These are phyloP conservation scores for Danionella cerebrum DNA, from an alignment of 2,113 vertebrate genomes.

Conservation along the genomic window DNA sequence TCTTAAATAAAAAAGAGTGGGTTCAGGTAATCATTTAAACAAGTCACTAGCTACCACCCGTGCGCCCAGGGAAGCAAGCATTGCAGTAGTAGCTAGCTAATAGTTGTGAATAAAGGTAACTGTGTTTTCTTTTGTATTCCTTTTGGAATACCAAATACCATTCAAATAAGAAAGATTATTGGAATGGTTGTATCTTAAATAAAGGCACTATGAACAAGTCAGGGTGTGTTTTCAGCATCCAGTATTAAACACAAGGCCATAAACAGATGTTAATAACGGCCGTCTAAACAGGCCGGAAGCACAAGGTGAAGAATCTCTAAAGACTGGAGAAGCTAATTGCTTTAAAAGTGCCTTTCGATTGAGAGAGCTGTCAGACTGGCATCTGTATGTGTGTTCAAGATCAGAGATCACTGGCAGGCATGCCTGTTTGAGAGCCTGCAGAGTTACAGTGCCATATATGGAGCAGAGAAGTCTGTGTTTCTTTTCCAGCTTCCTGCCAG, in stretches of 20 bases:
- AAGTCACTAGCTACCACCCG: too few species aligned
- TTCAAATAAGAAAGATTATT: too few species aligned
- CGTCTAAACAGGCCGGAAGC: not conserved
- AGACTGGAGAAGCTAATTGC: not conserved
- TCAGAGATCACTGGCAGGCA: constrained; percentile 21
- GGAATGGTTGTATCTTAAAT: too few species aligned
- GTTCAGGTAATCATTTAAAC: too few species aligned
- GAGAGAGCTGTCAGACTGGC: constrained; percentile 6
- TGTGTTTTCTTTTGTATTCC: too few species aligned
- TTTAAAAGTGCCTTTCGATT: not conserved
- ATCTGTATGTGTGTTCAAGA: constrained; percentile 21
- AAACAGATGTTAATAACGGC: not conserved
- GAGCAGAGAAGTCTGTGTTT: constrained; percentile 51
- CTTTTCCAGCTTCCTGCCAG: constrained; percentile 54
- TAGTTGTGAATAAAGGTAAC: too few species aligned
- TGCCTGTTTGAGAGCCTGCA: constrained; percentile 5
- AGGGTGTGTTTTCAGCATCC: not conserved
- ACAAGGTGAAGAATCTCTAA: not conserved
- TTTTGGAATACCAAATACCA: too few species aligned
- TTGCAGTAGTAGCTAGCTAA: too few species aligned
- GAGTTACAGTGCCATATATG: constrained; percentile 58
- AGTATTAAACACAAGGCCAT: not conserved
- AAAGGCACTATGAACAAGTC: too few species aligned
- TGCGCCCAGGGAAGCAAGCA: too few species aligned
- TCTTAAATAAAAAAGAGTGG: too few species aligned